Evolutionary conservation across 2,888 invertebrate species (phyloP), one percentile per base, ranked within the genome.

Genomic region (Tetheella fluctuosa): DNA sequence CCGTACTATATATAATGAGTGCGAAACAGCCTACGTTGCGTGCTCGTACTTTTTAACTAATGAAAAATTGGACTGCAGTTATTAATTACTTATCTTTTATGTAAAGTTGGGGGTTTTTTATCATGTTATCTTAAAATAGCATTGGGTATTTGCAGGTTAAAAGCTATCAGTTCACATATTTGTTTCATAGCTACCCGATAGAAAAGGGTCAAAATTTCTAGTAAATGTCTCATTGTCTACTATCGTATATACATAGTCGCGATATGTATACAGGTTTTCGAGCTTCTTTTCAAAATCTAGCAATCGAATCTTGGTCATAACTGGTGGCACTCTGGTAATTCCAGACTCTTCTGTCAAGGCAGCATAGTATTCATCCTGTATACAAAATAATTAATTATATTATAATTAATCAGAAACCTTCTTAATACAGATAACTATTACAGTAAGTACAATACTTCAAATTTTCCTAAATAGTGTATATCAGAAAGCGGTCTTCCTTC

Each of bases 331-430:
- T 34, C 55, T 34, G 6, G 20, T 20, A 1, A 55, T 55, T 12
- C 55, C 55, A 2, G 55, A 55, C 28, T 55, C 55, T 55, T 20
- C 34, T 34, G 55, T 55, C 17, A 55, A 23, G 1, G 20, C 20
- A 25, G 30, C 55, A 23, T 55, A 55, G 37, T 55, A 55, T 37
- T 55, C 34, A 55, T 55, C 37, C 55, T 55, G 37, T 37, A 55
- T 13, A 34, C 1, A 28, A 23, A 30, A 25, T n/a, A 48, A 20
- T 1, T 2, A 6, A 15, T 10, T 2, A 48, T 42, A 20, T 13
- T 34, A 34, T 13, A 2, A 13, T 1, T 12, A 34, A 34, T 34
- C 1, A 13, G 13, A 12, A 13, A 7, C 2, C 0, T 34, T 34
- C 34, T 4, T 34, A 39, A 39, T n/a, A 7, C 0, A n/a, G 15